Conservation (phyloP, 2,113 vertebrate genomes). For the Cardinalis cardinalis region DNA sequence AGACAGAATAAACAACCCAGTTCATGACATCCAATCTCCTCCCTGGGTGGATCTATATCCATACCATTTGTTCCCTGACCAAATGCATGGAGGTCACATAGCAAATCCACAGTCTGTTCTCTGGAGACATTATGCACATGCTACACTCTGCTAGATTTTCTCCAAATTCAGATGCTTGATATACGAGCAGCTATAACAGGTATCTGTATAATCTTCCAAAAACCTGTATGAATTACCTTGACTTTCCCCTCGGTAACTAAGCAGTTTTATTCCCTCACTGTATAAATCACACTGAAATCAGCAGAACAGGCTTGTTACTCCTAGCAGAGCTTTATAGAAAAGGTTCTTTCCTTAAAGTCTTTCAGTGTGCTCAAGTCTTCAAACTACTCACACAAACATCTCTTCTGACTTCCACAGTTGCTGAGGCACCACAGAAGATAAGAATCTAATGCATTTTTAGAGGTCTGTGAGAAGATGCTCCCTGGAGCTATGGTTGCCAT, state of each 20-base stretch:
- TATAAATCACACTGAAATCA: not conserved
- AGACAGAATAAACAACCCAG: not conserved
- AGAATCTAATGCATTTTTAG: slow-evolving; percentile 40
- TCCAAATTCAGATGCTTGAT: not conserved
- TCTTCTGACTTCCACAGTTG: not conserved
- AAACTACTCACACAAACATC: not conserved
- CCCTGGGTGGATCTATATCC: not conserved
- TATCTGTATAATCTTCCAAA: not conserved
- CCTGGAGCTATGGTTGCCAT: not conserved
- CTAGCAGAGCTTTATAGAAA: not conserved
- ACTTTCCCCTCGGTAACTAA: not conserved
- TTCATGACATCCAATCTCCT: not conserved
- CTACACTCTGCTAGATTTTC: not conserved
- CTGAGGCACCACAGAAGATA: slow-evolving; percentile 10
- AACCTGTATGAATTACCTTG: not conserved
- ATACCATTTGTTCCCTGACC: slow-evolving; percentile 8
- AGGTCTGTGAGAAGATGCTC: slow-evolving; percentile 33
- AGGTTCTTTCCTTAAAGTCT: not conserved
- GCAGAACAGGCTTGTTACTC: not conserved
- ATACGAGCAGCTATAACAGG: not conserved
- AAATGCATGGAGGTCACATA: not conserved
- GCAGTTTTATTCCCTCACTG: not conserved
- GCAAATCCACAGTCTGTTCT: not conserved
- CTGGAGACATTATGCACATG: not conserved
- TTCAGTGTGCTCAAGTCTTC: not conserved